Conservation (phyloP, 2,888 invertebrate genomes). For the Drosophila pegasa region DNA sequence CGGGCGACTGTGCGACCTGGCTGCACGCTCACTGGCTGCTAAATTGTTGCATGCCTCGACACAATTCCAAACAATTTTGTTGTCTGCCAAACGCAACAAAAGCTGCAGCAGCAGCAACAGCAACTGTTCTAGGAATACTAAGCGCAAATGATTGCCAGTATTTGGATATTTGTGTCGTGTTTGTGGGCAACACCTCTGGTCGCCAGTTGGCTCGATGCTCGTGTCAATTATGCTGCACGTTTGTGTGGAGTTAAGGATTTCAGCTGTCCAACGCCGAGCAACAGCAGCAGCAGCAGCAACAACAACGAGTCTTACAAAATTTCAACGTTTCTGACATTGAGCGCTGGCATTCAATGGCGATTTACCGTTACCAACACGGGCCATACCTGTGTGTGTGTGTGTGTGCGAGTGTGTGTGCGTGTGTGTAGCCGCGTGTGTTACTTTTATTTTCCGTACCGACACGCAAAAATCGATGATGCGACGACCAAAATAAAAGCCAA, state of each 20-base stretch:
- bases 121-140: neutral
- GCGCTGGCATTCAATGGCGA: conserved; percentile 67
- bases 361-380: conserved; percentile 56
- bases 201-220: conserved; percentile 34
- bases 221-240: conserved; percentile 38
- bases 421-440: conserved; percentile 18
- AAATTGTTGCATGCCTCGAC: conserved; percentile 8
- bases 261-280: conserved; percentile 14
- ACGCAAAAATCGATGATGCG: conserved; percentile 75
- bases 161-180: conserved; percentile 6
- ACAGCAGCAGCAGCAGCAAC: conserved; percentile 8
- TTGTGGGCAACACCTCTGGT: conserved; percentile 13
- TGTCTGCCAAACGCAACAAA: conserved; percentile 28
- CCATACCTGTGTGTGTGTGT: conserved; percentile 17
- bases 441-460: conserved; percentile 28
- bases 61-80: conserved; percentile 45
- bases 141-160: conserved; percentile 17
- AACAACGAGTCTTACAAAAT: conserved; percentile 11
- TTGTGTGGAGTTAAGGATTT: conserved; percentile 1
- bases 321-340: conserved; percentile 40
- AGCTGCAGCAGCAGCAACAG: conserved; percentile 2
- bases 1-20: too few species aligned
- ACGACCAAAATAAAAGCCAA: conserved; percentile 73
- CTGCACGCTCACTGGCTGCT: conserved; percentile 5
- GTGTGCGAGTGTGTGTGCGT: neutral